These are phyloP conservation scores for Lepas anatifera DNA, from an alignment of 2,888 invertebrate genomes.

Conservation along the genomic window DNA sequence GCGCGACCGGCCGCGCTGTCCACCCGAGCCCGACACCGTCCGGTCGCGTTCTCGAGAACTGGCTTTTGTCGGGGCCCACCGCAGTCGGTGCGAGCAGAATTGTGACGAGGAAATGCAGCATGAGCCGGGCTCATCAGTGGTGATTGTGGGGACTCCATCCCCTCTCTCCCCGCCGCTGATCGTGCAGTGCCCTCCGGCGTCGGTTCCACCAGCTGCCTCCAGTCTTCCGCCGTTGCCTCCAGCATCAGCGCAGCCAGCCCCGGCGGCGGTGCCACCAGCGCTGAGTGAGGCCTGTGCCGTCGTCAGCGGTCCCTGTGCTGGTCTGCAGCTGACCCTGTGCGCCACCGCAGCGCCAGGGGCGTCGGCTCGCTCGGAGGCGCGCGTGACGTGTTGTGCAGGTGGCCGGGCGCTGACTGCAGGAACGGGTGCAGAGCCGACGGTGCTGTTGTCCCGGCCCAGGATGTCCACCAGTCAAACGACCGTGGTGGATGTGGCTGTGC, in stretches of 20 bases:
- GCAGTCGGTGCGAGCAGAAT: constrained; percentile 35
- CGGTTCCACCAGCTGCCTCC: constrained; percentile 34
- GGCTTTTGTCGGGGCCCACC: constrained; percentile 35
- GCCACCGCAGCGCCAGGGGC: neutral
- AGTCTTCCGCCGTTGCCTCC: constrained; percentile 36
- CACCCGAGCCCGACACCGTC: constrained; percentile 9
- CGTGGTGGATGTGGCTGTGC: no score
- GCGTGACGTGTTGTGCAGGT: neutral
- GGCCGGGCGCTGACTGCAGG: neutral
- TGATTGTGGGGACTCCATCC: no score
- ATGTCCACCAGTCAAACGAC: no score
- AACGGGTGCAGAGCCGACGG: neutral
- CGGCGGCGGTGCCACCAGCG: no score
- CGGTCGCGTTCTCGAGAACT: constrained; percentile 27
- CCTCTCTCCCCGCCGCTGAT: no score
- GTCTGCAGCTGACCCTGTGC: neutral
- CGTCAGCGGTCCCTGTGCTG: constrained; percentile 36
- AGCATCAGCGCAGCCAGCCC: no score
- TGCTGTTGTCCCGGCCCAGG: neutral
- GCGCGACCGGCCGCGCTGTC: constrained; percentile 35
- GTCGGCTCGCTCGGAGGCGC: neutral
- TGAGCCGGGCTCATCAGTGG: no score
- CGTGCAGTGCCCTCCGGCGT: no score
- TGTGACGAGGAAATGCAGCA: constrained; percentile 35
- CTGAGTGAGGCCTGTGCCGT: no score